These are phyloP conservation scores for Drosophila nikananu DNA, from an alignment of 1,140 invertebrate species.

Conservation along the genomic window DNA sequence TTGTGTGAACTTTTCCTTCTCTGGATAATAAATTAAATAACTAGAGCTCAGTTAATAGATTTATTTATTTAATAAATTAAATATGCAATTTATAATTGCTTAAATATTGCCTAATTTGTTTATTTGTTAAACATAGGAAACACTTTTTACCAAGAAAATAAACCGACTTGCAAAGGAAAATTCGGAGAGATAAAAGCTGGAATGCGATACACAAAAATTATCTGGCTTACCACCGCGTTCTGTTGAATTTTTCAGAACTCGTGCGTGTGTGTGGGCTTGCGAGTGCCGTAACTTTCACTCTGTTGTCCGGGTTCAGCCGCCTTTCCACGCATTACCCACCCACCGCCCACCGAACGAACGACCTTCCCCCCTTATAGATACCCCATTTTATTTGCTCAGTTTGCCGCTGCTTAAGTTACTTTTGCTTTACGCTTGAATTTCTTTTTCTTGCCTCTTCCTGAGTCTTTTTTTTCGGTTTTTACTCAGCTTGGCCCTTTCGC, in stretches of 20 bases:
- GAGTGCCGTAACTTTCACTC: constrained; percentile 70
- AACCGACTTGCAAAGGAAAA: constrained; percentile 2
- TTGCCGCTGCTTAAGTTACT: constrained; percentile 79
- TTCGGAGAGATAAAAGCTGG: constrained; percentile 10
- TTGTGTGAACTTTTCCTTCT: not conserved
- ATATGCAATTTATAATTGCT: too few species aligned
- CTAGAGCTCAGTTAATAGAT: not conserved
- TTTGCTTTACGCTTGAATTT: constrained; percentile 76
- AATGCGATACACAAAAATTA: constrained; percentile 50
- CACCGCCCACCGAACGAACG: constrained; percentile 4
- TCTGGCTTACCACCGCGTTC: constrained; percentile 49
- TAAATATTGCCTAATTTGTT: too few species aligned
- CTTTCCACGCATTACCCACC: not conserved
- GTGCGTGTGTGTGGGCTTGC: constrained; percentile 22
- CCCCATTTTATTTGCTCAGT: constrained; percentile 71
- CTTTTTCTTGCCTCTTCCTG: constrained; percentile 40
- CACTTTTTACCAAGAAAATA: not conserved
- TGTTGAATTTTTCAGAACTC: constrained; percentile 62
- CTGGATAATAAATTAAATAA: not conserved
- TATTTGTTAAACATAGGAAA: not conserved
- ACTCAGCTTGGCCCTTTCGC: constrained; percentile 10
- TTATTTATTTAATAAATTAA: not conserved
- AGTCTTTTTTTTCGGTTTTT: constrained; percentile 14
- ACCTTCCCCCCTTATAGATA: constrained; percentile 22
- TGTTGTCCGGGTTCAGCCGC: constrained; percentile 55